phyloP scores from a whole-genome alignment of 2,113 vertebrate genomes.

The Peromyscus polionotus region DNA sequence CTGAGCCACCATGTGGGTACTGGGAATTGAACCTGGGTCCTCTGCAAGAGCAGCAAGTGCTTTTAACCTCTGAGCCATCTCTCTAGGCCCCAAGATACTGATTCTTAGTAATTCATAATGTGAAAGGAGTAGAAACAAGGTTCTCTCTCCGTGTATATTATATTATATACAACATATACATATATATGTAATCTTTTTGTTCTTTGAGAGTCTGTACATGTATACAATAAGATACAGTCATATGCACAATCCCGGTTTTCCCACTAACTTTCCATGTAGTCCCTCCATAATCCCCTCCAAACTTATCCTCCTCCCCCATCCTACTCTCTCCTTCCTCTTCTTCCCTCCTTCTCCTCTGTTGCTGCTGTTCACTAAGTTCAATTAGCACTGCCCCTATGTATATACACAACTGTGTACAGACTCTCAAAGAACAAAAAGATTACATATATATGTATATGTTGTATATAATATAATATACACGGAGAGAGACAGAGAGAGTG shows the following conservation, averaged over 20 bases:
- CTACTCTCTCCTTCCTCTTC: not conserved
- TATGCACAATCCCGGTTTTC: not conserved
- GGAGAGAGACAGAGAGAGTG: not conserved
- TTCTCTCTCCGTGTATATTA: not conserved
- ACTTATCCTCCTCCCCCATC: not conserved
- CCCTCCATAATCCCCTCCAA: not conserved
- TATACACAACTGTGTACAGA: no score
- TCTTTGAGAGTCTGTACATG: not conserved
- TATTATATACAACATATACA: not conserved
- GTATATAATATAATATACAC: not conserved
- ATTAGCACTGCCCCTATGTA: not conserved
- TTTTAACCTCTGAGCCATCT: not conserved
- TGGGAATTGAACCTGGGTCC: not conserved
- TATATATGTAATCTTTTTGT: not conserved
- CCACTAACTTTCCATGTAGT: not conserved
- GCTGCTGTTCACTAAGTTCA: no score
- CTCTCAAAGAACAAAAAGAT: not conserved
- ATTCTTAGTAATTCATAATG: conserved; percentile 57
- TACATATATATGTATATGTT: not conserved
- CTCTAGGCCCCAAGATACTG: conserved; percentile 4
- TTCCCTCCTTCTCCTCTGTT: not conserved
- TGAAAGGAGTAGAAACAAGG: conserved; percentile 69
- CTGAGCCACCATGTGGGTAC: not conserved
- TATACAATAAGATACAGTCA: not conserved
- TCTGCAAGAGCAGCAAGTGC: not conserved